phyloP scores from a whole-genome alignment of 1,140 invertebrate species.

The Cyphomyrmex costatus region DNA sequence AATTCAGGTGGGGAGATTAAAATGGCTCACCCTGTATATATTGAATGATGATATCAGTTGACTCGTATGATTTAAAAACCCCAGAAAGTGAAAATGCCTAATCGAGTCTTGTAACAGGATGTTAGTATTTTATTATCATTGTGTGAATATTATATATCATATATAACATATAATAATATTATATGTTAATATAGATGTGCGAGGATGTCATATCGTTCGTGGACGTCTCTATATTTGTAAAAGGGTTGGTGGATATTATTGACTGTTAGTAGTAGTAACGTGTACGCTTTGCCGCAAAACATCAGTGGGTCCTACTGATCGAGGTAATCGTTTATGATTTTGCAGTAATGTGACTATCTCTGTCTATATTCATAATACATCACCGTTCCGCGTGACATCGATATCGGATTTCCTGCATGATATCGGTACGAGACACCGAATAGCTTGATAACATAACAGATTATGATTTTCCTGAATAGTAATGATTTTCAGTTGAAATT shows the following conservation, averaged over 20 bases:
- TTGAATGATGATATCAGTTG: too few relatives aligned
- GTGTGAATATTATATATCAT: too few relatives aligned
- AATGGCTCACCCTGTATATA: too few relatives aligned
- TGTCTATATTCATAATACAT: constrained; percentile 63
- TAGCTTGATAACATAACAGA: constrained; percentile 52
- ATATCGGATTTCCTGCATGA: constrained; percentile 57
- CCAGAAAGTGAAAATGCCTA: too few relatives aligned
- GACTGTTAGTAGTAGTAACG: neutral
- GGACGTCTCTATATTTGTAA: neutral
- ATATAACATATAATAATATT: too few relatives aligned
- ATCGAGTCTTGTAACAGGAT: too few relatives aligned
- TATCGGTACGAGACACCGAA: constrained; percentile 29
- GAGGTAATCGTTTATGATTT: constrained; percentile 51
- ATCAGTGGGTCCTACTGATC: constrained; percentile 24
- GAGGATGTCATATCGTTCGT: neutral
- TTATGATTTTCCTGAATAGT: neutral
- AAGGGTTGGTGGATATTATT: neutral
- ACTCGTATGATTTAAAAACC: too few relatives aligned
- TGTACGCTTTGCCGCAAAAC: neutral
- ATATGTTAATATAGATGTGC: neutral
- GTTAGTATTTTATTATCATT: too few relatives aligned
- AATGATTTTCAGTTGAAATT: constrained; percentile 29
- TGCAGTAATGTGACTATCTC: constrained; percentile 49
- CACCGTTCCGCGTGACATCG: constrained; percentile 54
- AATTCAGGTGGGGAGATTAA: too few relatives aligned